These are phyloP conservation scores for Columba livia DNA, from an alignment of 2,113 vertebrate species.

Conservation along the genomic window DNA sequence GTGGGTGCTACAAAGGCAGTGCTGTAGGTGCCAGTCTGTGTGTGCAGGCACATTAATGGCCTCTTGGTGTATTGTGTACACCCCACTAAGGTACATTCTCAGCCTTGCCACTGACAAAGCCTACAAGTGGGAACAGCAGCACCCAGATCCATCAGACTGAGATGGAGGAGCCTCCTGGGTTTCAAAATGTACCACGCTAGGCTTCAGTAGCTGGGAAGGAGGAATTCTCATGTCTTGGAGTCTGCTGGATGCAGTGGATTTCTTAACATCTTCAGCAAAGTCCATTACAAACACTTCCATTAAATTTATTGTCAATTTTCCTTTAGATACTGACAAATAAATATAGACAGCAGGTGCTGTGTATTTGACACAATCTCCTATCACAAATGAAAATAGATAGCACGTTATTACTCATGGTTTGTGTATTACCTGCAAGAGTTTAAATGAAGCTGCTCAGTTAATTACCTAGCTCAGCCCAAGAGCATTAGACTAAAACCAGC, in stretches of 20 bases:
- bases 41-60: not conserved
- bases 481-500: not conserved
- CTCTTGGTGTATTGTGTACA: fast-evolving
- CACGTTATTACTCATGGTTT: not conserved
- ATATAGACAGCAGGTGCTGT: not conserved
- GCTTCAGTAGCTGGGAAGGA: not conserved
- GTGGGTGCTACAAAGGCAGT: not conserved
- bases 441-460: slow-evolving; percentile 1
- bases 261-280: not conserved
- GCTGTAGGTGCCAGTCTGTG: fast-evolving
- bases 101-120: not conserved
- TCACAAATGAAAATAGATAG: not conserved
- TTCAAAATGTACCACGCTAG: not conserved
- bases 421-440: not conserved
- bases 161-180: not conserved
- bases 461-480: not conserved
- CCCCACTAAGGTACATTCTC: not conserved
- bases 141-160: not conserved
- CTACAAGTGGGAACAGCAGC: not conserved
- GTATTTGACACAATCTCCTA: not conserved
- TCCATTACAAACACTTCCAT: not conserved
- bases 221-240: not conserved
- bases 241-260: not conserved
- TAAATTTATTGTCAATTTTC: not conserved
- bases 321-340: not conserved